These are phyloP conservation scores for Rattus rattus DNA, from an alignment of 2,113 vertebrate species.

Conservation along the genomic window DNA sequence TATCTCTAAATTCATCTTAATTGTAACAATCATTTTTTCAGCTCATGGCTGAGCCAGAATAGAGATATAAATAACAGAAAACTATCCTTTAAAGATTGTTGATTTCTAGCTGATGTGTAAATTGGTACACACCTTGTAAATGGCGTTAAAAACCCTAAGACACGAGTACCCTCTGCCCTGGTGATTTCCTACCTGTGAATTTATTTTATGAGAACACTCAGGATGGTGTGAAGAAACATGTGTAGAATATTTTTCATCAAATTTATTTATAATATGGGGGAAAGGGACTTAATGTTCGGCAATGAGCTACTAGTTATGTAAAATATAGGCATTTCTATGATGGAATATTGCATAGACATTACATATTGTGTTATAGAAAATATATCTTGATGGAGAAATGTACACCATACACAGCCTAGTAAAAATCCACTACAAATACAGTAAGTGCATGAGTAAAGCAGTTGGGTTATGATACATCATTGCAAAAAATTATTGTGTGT, in stretches of 20 bases:
- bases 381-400: slow-evolving; percentile 34
- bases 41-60: neutral
- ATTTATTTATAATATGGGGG: slow-evolving; percentile 57
- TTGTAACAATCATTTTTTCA: neutral
- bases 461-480: neutral
- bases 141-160: slow-evolving; percentile 41
- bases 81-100: slow-evolving; percentile 45
- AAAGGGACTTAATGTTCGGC: slow-evolving; percentile 36
- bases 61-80: slow-evolving; percentile 17
- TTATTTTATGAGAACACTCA: slow-evolving; percentile 64
- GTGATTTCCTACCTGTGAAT: slow-evolving; percentile 63
- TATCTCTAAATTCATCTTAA: neutral
- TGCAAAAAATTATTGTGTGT: neutral
- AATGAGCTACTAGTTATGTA: slow-evolving; percentile 47
- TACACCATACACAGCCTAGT: neutral
- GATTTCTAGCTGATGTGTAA: slow-evolving; percentile 50
- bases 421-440: slow-evolving; percentile 27
- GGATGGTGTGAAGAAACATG: slow-evolving; percentile 57
- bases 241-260: slow-evolving; percentile 57
- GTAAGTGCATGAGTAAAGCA: neutral
- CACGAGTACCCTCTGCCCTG: neutral
- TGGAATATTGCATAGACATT: neutral
- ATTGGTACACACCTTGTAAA: slow-evolving; percentile 46
- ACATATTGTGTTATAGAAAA: slow-evolving; percentile 22
- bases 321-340: slow-evolving; percentile 27